phyloP scores from a whole-genome alignment of 2,113 vertebrate species.

The Sinocyclocheilus grahami region DNA sequence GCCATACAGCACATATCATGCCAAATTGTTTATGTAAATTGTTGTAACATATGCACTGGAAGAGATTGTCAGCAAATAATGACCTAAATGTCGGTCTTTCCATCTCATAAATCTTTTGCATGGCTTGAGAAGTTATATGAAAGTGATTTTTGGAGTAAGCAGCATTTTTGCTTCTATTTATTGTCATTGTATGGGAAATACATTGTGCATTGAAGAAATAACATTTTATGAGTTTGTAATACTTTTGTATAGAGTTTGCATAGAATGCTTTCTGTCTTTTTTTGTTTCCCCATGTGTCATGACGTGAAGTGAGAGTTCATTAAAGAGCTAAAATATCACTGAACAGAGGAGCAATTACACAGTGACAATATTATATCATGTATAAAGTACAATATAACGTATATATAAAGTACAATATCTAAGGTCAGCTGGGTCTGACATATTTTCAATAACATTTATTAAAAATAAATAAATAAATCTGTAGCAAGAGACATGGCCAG shows the following conservation, averaged over 20 bases:
- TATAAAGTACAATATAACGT: no score
- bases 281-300: not conserved
- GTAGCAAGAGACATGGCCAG: not conserved
- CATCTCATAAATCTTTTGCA: not conserved
- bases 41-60: not conserved
- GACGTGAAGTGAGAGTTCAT: constrained; percentile 47
- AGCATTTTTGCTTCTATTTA: not conserved
- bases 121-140: not conserved
- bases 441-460: not conserved
- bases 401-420: not conserved
- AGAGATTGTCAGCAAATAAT: not conserved
- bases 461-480: not conserved
- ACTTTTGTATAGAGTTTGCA: not conserved
- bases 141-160: not conserved
- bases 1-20: not conserved
- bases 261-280: not conserved
- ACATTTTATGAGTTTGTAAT: not conserved
- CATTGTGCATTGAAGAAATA: not conserved
- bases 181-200: not conserved
- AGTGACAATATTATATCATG: not conserved
- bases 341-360: not conserved
- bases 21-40: not conserved
- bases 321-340: constrained; percentile 18
- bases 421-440: not conserved
- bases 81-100: not conserved